These are phyloP conservation scores for Enhydra lutris DNA, from an alignment of 2,113 vertebrate species.

Conservation along the genomic window DNA sequence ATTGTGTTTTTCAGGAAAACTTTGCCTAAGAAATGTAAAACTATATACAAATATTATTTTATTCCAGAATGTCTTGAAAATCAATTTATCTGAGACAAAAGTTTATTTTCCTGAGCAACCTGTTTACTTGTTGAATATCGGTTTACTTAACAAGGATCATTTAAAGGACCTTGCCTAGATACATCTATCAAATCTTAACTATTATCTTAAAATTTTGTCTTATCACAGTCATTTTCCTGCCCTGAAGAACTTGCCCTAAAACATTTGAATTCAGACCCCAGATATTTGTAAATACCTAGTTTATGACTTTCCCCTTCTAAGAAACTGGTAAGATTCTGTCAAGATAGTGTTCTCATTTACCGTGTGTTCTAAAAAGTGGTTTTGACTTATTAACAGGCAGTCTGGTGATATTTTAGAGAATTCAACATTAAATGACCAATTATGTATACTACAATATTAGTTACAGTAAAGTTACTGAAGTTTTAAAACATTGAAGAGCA, in stretches of 20 bases:
- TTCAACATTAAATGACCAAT: background rate
- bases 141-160: background rate
- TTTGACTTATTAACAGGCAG: background rate
- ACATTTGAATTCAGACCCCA: background rate
- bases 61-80: background rate
- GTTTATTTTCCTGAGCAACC: background rate
- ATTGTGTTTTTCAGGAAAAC: background rate
- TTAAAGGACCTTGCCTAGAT: background rate
- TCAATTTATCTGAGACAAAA: background rate
- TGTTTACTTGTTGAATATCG: background rate
- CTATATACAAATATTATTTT: background rate
- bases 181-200: background rate
- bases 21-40: background rate
- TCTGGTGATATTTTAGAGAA: background rate
- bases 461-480: background rate
- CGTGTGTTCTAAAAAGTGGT: background rate
- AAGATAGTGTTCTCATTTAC: background rate
- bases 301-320: background rate
- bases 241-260: background rate
- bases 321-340: background rate
- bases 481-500: background rate
- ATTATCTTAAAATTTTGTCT: background rate
- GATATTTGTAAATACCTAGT: background rate
- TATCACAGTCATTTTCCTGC: background rate
- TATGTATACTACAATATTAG: background rate